Percentiles rank a stretch among this genome's conserved stretches.
Evolutionary conservation across 2,113 vertebrate genomes (phyloP).

Genomic region (Erpornis zantholeuca): DNA sequence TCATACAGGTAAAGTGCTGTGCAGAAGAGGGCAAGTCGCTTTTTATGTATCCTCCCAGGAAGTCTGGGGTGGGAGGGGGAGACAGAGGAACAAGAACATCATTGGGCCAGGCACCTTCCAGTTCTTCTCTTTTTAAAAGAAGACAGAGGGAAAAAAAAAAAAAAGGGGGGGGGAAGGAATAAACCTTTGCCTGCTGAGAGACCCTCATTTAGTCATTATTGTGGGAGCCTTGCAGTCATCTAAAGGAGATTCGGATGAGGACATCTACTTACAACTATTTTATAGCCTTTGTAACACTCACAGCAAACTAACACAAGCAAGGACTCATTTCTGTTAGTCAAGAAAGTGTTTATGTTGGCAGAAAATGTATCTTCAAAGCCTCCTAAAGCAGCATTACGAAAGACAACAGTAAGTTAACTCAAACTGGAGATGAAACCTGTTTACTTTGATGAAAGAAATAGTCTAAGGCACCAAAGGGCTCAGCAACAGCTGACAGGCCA

Average conservation of each 20-base stretch:
- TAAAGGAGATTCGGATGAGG: neutral
- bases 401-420: constrained; percentile 30
- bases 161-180: fast-evolving
- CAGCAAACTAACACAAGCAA: constrained; percentile 41
- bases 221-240: neutral
- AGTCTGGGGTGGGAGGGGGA: neutral
- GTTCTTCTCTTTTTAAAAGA: neutral
- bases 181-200: neutral
- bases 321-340: constrained; percentile 48
- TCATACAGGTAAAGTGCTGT: neutral
- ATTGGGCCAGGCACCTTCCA: neutral
- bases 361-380: constrained; percentile 34
- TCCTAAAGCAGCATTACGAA: constrained; percentile 33
- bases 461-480: constrained; percentile 9
- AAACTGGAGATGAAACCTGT: constrained; percentile 38
- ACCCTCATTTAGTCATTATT: neutral
- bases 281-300: neutral
- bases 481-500: neutral
- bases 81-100: neutral
- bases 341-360: constrained; percentile 59
- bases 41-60: neutral
- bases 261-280: neutral
- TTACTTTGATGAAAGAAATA: constrained; percentile 46
- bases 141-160: neutral
- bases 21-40: neutral